Evolutionary conservation across 2,797 vertebrate species (phyloP).

Genomic region (Falco naumanni): DNA sequence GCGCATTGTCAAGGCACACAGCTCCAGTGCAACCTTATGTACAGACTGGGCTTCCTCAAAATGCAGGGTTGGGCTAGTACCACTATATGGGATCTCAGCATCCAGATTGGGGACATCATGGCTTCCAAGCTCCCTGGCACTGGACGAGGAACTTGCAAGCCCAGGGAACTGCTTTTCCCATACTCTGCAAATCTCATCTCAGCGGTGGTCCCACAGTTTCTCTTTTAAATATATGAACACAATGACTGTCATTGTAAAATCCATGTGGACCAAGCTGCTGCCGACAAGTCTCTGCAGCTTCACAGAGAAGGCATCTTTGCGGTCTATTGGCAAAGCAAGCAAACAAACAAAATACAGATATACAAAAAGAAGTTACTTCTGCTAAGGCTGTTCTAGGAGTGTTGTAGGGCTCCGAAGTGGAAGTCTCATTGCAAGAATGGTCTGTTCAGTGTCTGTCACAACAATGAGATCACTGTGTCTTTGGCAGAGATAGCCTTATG

Average conservation of each 20-base stretch:
- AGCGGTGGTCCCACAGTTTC: not conserved
- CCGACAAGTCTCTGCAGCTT: not conserved
- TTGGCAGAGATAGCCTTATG: slow-evolving; percentile 5
- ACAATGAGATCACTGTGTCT: slow-evolving; percentile 57
- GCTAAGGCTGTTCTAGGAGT: not conserved
- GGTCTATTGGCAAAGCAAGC: not conserved
- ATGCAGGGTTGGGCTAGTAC: not conserved
- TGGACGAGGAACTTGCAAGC: not conserved
- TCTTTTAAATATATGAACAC: slow-evolving; percentile 24
- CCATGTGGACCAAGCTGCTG: not conserved
- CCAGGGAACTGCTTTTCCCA: not conserved
- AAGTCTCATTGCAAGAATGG: slow-evolving; percentile 15
- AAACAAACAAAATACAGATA: not conserved
- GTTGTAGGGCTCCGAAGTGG: not conserved
- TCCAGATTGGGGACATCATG: not conserved
- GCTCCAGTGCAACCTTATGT: not conserved
- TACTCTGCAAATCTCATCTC: not conserved
- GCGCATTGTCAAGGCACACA: not conserved
- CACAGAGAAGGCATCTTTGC: not conserved
- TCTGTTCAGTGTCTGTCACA: slow-evolving; percentile 16
- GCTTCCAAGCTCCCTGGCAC: not conserved
- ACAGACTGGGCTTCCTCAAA: not conserved
- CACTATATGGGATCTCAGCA: not conserved
- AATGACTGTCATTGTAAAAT: slow-evolving; percentile 11
- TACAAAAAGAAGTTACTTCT: not conserved